Conservation (phyloP, 2,888 invertebrate species). For the Lumbricus terrestris region DNA sequence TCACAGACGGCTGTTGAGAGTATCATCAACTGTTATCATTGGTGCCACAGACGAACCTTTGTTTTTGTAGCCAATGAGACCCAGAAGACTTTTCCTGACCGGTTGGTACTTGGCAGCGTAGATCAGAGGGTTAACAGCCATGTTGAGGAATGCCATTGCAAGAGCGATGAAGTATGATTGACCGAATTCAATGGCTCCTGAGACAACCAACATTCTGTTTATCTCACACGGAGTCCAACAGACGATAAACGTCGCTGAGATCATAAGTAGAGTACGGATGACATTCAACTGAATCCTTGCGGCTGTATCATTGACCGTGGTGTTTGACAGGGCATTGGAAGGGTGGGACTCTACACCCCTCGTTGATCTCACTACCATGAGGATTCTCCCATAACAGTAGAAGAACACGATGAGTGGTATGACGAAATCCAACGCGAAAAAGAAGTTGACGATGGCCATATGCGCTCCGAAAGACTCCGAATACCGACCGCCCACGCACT, state of each 20-base stretch:
- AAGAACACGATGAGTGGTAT: neutral
- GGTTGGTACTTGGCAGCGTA: constrained; percentile 8
- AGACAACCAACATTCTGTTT: neutral
- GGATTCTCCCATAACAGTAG: neutral
- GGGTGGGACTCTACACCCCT: neutral
- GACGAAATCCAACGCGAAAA: neutral
- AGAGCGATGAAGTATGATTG: neutral
- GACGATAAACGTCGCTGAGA: neutral
- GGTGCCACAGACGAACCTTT: neutral
- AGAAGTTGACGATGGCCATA: neutral
- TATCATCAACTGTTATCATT: neutral
- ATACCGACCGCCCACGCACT: neutral
- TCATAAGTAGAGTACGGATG: neutral
- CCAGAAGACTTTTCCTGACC: neutral
- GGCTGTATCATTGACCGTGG: neutral
- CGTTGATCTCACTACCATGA: neutral
- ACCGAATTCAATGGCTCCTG: neutral
- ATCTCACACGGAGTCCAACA: neutral
- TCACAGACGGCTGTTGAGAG: no score
- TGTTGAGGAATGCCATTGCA: neutral
- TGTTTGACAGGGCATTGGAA: neutral
- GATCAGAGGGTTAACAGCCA: neutral
- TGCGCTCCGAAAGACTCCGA: neutral
- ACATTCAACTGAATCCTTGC: neutral
- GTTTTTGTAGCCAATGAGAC: neutral